Evolutionary conservation across 2,113 vertebrate genomes (phyloP).

Genomic region (Struthio camelus): DNA sequence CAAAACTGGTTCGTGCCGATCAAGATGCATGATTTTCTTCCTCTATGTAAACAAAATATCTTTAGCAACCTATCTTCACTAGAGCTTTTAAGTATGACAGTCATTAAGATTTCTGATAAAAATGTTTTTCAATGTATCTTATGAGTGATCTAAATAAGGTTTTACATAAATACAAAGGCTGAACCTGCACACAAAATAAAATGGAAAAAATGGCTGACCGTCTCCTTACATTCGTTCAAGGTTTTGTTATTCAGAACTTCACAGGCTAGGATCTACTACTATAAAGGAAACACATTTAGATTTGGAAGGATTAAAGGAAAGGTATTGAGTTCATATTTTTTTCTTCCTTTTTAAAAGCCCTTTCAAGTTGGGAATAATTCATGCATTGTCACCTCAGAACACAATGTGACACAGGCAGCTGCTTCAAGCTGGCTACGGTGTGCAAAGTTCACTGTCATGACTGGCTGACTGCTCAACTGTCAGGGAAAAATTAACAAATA

Average conservation of each 20-base stretch:
- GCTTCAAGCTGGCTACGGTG: slow-evolving; percentile 59
- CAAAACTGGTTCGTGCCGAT: neutral
- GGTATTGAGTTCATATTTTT: slow-evolving; percentile 46
- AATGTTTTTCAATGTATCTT: slow-evolving; percentile 58
- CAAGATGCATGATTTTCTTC: neutral
- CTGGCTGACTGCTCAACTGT: slow-evolving; percentile 40
- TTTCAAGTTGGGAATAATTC: slow-evolving; percentile 63
- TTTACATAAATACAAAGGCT: slow-evolving; percentile 60
- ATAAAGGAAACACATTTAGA: slow-evolving; percentile 65
- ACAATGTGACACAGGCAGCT: slow-evolving; percentile 67
- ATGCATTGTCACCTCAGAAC: slow-evolving; percentile 60
- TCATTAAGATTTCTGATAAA: slow-evolving; percentile 61
- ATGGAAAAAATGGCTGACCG: slow-evolving; percentile 45
- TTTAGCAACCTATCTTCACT: slow-evolving; percentile 54
- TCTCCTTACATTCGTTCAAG: slow-evolving; percentile 69
- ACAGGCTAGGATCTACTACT: slow-evolving; percentile 58
- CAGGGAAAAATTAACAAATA: slow-evolving; percentile 65
- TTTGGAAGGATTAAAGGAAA: slow-evolving; percentile 66
- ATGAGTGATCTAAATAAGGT: slow-evolving; percentile 55
- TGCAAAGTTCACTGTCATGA: slow-evolving; percentile 70
- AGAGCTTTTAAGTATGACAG: slow-evolving; percentile 38
- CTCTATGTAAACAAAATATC: neutral
- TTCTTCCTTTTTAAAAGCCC: slow-evolving; percentile 68
- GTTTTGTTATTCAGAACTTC: slow-evolving; percentile 63
- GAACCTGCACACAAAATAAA: slow-evolving; percentile 57